Conservation (phyloP, 2,113 vertebrate genomes). For the Leptobrachium leishanense region DNA sequence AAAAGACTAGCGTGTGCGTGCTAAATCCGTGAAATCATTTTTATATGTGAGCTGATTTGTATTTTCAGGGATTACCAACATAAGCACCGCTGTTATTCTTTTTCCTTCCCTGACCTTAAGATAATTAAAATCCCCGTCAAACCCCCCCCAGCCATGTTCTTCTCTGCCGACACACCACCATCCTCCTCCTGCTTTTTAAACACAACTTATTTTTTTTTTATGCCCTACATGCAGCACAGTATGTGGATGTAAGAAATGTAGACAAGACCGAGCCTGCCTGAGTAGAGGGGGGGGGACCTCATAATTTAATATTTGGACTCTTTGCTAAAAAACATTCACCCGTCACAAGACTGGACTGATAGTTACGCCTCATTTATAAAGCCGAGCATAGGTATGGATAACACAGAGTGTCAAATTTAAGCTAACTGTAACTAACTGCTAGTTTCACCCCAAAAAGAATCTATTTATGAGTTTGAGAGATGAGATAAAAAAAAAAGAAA, state of each 20-base stretch:
- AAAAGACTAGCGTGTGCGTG: neutral
- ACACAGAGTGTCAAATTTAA: no score
- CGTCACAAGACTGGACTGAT: neutral
- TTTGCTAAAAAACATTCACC: neutral
- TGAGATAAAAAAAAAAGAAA: no score
- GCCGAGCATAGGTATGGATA: neutral
- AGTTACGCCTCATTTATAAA: conserved; percentile 24
- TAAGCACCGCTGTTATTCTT: conserved; percentile 51
- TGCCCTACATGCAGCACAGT: neutral
- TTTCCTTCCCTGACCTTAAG: conserved; percentile 57
- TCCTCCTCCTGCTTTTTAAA: neutral
- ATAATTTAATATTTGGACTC: conserved; percentile 14
- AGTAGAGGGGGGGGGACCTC: neutral
- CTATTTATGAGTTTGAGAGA: no score
- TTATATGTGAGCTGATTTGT: conserved; percentile 50
- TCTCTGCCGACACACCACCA: neutral
- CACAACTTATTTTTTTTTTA: neutral
- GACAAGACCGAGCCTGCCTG: accelerated
- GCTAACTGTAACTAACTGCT: no score
- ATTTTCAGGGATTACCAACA: conserved; percentile 48
- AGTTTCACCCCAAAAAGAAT: no score
- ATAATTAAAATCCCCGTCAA: conserved; percentile 52
- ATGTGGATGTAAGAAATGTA: neutral
- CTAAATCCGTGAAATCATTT: conserved; percentile 2
- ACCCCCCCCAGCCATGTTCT: neutral